These are phyloP conservation scores for Andricus grossulariae DNA, from an alignment of 1,140 invertebrate genomes.

Conservation along the genomic window DNA sequence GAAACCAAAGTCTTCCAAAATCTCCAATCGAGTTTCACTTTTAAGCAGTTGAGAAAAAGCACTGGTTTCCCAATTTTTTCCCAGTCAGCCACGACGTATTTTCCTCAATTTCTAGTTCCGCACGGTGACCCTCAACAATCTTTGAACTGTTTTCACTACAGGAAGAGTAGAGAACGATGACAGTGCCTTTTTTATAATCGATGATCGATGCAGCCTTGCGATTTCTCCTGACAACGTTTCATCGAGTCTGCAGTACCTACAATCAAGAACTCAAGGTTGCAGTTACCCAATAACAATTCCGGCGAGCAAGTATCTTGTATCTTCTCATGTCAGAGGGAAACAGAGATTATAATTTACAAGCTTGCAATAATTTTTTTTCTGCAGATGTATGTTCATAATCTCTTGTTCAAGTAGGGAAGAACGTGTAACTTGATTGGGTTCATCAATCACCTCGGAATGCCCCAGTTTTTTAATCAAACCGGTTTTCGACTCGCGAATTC, in stretches of 20 bases:
- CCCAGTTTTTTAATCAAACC: slow-evolving; percentile 7
- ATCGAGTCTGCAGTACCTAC: slow-evolving; percentile 56
- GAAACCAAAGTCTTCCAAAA: not conserved
- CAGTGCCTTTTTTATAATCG: slow-evolving; percentile 20
- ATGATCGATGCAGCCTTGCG: slow-evolving; percentile 57
- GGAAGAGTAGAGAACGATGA: slow-evolving; percentile 5
- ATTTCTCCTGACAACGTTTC: slow-evolving; percentile 53
- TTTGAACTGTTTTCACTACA: not conserved
- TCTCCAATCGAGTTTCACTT: no score
- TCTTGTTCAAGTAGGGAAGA: no score
- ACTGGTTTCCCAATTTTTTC: not conserved
- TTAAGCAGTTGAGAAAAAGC: no score
- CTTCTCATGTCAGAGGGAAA: slow-evolving; percentile 47
- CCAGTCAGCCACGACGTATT: not conserved
- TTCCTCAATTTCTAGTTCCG: slow-evolving; percentile 5
- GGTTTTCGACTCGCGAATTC: not conserved
- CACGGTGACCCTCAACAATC: not conserved
- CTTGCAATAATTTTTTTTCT: not conserved
- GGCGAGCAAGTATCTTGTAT: slow-evolving; percentile 57
- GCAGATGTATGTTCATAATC: no score
- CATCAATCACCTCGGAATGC: slow-evolving; percentile 4
- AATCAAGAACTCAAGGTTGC: slow-evolving; percentile 66
- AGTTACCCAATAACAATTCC: slow-evolving; percentile 66
- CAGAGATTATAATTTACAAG: slow-evolving; percentile 33
- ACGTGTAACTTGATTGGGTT: not conserved